Evolutionary conservation across 2,113 vertebrate species (phyloP).

Genomic region (Neotoma lepida): DNA sequence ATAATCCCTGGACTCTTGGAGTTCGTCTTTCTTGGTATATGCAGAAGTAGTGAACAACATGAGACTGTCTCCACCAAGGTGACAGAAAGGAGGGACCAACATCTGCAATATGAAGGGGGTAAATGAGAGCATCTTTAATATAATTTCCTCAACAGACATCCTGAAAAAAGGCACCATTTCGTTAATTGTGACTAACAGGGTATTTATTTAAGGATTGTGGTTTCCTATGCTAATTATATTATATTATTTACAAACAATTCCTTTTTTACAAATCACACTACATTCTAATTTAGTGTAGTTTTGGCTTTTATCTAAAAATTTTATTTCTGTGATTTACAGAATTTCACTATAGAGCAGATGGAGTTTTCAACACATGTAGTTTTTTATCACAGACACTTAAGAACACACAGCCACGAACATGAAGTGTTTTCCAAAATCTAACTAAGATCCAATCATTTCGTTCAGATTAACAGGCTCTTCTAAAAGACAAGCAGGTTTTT

Average conservation of each 20-base stretch:
- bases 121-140: neutral
- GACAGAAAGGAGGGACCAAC: too few relatives aligned
- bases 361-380: conserved; percentile 11
- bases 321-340: conserved; percentile 36
- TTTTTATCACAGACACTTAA: conserved; percentile 53
- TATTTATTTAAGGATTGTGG: neutral
- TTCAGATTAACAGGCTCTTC: neutral
- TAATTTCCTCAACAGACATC: conserved; percentile 9
- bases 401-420: neutral
- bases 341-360: conserved; percentile 45
- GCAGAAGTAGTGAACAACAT: neutral
- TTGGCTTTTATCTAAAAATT: neutral
- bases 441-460: neutral
- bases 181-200: neutral
- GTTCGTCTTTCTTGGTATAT: neutral
- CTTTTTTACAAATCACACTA: neutral
- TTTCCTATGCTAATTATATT: conserved; percentile 36
- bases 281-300: neutral
- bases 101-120: neutral
- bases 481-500: conserved; percentile 26
- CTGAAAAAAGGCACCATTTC: neutral
- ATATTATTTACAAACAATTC: conserved; percentile 49
- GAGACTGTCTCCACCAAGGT: neutral
- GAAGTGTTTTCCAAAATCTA: neutral
- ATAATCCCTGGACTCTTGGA: neutral